phyloP scores from a whole-genome alignment of 1,140 invertebrate genomes.

The Cotesia vestalis region DNA sequence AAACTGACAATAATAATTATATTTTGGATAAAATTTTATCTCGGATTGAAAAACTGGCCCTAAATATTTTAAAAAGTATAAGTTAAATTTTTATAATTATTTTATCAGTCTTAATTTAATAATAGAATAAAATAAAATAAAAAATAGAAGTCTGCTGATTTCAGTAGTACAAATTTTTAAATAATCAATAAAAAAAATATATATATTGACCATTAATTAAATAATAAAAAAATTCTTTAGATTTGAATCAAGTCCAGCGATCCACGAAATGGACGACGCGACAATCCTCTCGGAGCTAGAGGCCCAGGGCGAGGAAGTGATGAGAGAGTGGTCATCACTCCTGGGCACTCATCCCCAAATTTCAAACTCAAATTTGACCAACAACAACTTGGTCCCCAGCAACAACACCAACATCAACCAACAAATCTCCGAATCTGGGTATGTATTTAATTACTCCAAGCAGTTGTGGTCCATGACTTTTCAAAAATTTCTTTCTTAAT shows the following conservation, averaged over 20 bases:
- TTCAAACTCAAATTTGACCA: conserved; percentile 55
- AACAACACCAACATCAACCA: conserved; percentile 50
- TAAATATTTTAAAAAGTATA: too few species aligned
- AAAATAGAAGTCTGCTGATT: too few species aligned
- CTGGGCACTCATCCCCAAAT: conserved; percentile 61
- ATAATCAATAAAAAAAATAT: conserved; percentile 6
- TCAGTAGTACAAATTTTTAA: conserved; percentile 67
- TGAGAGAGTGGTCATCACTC: conserved; percentile 68
- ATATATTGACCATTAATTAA: conserved; percentile 17
- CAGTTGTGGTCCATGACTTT: conserved; percentile 19
- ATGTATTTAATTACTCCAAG: conserved; percentile 48
- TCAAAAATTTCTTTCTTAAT: neutral
- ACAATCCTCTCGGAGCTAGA: conserved; percentile 66
- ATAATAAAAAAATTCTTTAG: conserved; percentile 45
- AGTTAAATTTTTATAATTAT: too few species aligned
- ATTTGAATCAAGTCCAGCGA: conserved; percentile 61
- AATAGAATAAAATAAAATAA: neutral
- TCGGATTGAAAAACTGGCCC: too few species aligned
- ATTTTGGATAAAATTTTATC: too few species aligned
- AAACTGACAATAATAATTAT: too few species aligned
- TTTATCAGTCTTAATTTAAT: too few species aligned
- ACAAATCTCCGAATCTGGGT: conserved; percentile 54
- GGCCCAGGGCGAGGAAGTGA: conserved; percentile 66
- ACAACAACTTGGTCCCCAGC: conserved; percentile 56
- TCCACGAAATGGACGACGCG: conserved; percentile 66